phyloP scores from a whole-genome alignment of 2,113 vertebrate genomes.

The Hippopotamus amphibius region DNA sequence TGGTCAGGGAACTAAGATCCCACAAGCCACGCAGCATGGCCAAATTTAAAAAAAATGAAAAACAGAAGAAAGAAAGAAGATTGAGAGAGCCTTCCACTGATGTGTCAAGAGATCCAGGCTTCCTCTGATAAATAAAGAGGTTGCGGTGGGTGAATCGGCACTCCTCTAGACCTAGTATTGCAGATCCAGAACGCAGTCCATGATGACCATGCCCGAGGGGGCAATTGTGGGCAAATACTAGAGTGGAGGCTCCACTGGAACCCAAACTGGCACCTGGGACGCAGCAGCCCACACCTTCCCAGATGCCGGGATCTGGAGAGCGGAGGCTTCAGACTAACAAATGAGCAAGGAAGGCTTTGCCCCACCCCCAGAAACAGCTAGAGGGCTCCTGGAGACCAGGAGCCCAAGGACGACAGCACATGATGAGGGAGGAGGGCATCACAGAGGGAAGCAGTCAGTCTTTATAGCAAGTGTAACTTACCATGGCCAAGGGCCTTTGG shows the following conservation, averaged over 20 bases:
- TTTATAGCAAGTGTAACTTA: neutral
- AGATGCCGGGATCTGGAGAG: neutral
- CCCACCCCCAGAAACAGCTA: neutral
- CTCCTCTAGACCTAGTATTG: neutral
- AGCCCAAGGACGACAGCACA: neutral
- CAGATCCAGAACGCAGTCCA: neutral
- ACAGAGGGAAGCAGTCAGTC: neutral
- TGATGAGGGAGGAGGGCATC: neutral
- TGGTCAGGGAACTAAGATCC: too few species aligned
- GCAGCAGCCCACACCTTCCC: neutral
- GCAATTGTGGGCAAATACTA: neutral
- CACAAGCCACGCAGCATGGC: too few species aligned
- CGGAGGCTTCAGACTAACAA: neutral
- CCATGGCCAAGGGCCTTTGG: neutral
- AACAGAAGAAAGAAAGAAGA: neutral
- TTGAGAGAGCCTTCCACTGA: neutral
- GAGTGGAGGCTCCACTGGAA: neutral
- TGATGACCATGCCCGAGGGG: fast-evolving
- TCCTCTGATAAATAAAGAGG: neutral
- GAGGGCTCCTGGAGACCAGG: neutral
- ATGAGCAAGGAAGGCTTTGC: neutral
- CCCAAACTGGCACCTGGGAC: neutral
- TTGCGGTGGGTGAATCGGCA: neutral
- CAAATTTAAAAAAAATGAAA: too few species aligned
- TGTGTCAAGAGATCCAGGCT: neutral